Evolutionary conservation across 2,113 vertebrate species (phyloP), one percentile per base, ranked within the genome.

Genomic region (Ammodytes dubius): DNA sequence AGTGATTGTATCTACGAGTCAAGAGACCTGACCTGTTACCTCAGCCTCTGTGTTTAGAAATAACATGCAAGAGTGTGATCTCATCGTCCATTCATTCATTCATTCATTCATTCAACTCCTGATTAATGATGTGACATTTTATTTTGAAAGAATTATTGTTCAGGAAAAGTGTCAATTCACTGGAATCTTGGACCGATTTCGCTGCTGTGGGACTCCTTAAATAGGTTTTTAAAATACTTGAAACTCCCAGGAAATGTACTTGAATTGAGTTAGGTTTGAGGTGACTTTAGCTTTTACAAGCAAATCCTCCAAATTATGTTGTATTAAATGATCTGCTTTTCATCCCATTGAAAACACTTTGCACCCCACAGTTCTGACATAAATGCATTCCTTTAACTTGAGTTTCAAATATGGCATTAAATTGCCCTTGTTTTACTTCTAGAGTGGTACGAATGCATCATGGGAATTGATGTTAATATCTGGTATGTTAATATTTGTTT

Each of bases 401-500:
- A 80, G 46, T 69, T 88, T 77, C 68, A 79, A 87, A 87, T 85
- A 82, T 89, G 79, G 52, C 49, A 49, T 88, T 90, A 80, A 87
- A 89, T 88, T 80, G 71, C 70, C 75, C 78, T 89, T 89, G 1
- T 27, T 86, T 89, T 85, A 87, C 50, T 69, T 85, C 67, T 68
- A 63, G 78, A 84, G 68, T 85, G 82, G 75, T 84, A 27, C 46
- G 65, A 84, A 83, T 75, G 85, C 87, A 77, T 86, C 54, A 1
- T 77, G 84, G 78, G 88, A 87, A 70, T 82, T 83, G 78, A 79
- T 90, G 84, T 85, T 90, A 90, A 89, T 94, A 87, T 91, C 88
- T 90, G 77, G 89, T 88, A 89, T 89, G 89, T 86, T 93, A 92
- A 92, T 90, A 89, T 90, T 93, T 92, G 83, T 93, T 93, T 92